Percentiles rank a stretch among this genome's conserved stretches.
These are phyloP conservation scores for Suricata suricatta DNA, from an alignment of 2,113 vertebrate genomes.

Conservation along the genomic window DNA sequence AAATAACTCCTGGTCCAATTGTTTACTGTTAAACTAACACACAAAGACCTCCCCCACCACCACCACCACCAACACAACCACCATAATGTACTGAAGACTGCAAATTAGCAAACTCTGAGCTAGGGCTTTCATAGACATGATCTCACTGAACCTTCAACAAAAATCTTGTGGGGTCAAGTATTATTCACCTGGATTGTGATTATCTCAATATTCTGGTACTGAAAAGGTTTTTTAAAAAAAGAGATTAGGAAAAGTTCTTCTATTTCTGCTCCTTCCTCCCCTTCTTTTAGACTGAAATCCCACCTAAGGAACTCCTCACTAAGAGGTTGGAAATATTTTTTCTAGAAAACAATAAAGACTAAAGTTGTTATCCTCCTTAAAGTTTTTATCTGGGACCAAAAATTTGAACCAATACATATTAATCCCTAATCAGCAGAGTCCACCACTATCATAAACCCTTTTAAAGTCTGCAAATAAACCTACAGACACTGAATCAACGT, in stretches of 20 bases:
- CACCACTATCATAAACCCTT: neutral
- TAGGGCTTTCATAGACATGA: neutral
- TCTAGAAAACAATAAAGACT: neutral
- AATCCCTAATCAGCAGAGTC: neutral
- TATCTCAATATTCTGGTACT: neutral
- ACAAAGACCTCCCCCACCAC: neutral
- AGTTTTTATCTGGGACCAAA: neutral
- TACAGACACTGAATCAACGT: conserved; percentile 92
- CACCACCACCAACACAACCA: neutral
- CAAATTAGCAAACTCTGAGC: neutral
- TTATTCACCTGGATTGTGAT: neutral
- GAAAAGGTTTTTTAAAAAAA: neutral
- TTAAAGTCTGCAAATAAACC: conserved; percentile 44
- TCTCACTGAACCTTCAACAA: neutral
- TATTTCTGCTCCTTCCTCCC: neutral
- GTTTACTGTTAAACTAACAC: neutral
- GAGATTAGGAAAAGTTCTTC: neutral
- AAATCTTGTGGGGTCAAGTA: neutral
- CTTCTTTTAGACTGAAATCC: neutral
- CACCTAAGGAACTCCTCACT: neutral
- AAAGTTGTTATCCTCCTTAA: neutral
- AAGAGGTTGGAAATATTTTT: neutral
- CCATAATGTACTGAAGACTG: neutral
- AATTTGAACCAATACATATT: neutral
- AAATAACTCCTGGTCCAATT: neutral